Conservation (phyloP, 2,888 invertebrate species). For the Plemyria rubiginata region DNA sequence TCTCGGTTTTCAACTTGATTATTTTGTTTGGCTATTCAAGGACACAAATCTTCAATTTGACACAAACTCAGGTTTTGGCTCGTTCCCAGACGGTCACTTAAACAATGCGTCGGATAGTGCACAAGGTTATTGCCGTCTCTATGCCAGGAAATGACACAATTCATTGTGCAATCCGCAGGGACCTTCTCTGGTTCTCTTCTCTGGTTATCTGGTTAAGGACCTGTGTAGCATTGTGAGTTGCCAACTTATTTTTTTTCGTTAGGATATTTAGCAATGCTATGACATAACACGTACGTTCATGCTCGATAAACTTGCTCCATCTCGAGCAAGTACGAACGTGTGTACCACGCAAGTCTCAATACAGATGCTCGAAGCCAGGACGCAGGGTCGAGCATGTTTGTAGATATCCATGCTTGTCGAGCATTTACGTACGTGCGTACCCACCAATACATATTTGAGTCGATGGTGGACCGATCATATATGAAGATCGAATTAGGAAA, state of each 20-base stretch:
- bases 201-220: constrained; percentile 1
- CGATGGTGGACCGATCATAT: too few relatives aligned
- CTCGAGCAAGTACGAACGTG: too few relatives aligned
- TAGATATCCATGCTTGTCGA: too few relatives aligned
- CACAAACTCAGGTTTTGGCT: constrained; percentile 40
- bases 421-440: too few relatives aligned
- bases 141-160: constrained; percentile 27
- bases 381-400: too few relatives aligned
- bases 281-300: too few relatives aligned
- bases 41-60: constrained; percentile 21
- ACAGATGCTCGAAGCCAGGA: too few relatives aligned
- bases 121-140: constrained; percentile 30
- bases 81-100: constrained; percentile 31
- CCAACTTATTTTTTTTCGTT: background rate
- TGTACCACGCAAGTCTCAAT: too few relatives aligned
- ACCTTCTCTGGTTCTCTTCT: too few relatives aligned
- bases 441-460: too few relatives aligned
- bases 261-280: background rate
- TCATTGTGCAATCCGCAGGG: constrained; percentile 17
- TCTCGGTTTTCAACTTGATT: constrained; percentile 1
- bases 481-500: too few relatives aligned
- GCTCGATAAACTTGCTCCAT: too few relatives aligned
- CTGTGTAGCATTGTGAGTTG: background rate
- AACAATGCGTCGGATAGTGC: constrained; percentile 37
- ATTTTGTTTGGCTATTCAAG: constrained; percentile 22